Evolutionary conservation across 2,888 invertebrate genomes (phyloP).

Genomic region (Xestia xanthographa): DNA sequence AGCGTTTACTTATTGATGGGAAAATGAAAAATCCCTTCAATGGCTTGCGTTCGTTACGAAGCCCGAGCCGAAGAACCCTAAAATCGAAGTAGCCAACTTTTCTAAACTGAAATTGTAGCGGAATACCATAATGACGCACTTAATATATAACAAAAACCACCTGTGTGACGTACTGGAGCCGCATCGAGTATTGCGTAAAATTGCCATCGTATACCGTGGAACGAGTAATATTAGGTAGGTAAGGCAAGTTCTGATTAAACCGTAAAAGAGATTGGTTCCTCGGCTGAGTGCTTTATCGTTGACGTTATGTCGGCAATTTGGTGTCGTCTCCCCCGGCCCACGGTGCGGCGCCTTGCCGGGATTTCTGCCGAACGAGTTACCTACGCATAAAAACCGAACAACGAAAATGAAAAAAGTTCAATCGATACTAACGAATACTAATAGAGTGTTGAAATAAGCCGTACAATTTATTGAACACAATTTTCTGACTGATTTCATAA

Average conservation of each 20-base stretch:
- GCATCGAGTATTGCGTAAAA: constrained; percentile 74
- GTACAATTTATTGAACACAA: constrained; percentile 41
- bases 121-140: constrained; percentile 35
- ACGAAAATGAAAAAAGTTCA: constrained; percentile 68
- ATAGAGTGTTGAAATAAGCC: constrained; percentile 54
- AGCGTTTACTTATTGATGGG: neutral
- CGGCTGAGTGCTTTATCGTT: constrained; percentile 86
- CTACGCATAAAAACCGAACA: constrained; percentile 64
- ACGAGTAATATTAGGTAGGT: constrained; percentile 78
- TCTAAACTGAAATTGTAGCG: constrained; percentile 18
- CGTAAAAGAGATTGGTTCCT: constrained; percentile 89
- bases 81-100: constrained; percentile 8
- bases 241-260: constrained; percentile 87
- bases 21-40: neutral
- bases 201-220: constrained; percentile 73
- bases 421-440: constrained; percentile 60
- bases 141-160: constrained; percentile 62
- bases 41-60: constrained; percentile 8
- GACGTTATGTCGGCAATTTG: constrained; percentile 86
- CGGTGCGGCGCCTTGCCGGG: constrained; percentile 63
- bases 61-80: neutral
- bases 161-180: constrained; percentile 59
- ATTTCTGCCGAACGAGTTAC: constrained; percentile 68
- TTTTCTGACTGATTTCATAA: constrained; percentile 38
- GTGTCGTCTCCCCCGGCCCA: constrained; percentile 74